A percentile compares a stretch with the other conserved stretches of the same genome.
Conservation (phyloP, 2,113 vertebrate species). For the Martes martes region DNA sequence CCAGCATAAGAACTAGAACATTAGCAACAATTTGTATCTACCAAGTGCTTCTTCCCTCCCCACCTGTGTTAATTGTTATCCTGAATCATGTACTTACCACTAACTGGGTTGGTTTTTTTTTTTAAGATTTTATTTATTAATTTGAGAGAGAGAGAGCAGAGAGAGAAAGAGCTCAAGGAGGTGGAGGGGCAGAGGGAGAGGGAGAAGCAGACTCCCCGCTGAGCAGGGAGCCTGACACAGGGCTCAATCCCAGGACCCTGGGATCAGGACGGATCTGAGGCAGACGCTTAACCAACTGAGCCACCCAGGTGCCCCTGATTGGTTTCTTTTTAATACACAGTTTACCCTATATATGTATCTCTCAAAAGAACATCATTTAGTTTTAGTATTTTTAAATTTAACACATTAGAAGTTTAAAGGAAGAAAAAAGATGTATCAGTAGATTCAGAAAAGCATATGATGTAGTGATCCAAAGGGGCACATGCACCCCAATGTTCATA, state of each 20-base stretch:
- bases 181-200: background rate
- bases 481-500: too few relatives aligned
- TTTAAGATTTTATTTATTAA: background rate
- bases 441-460: constrained; percentile 7
- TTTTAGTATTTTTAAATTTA: background rate
- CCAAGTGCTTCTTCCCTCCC: background rate
- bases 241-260: background rate
- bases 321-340: background rate
- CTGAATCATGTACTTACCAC: background rate
- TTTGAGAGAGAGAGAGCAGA: background rate
- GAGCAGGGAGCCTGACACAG: background rate
- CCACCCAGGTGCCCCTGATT: background rate
- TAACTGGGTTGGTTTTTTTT: background rate
- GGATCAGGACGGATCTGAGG: background rate
- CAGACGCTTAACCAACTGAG: background rate
- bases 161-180: too few relatives aligned
- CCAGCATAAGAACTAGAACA: background rate
- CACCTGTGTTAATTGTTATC: background rate
- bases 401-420: background rate
- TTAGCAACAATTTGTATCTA: background rate
- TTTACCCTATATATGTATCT: background rate
- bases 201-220: background rate
- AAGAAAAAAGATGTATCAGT: background rate
- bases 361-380: background rate
- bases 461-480: too few relatives aligned